A percentile compares a stretch with the other conserved stretches of the same genome.
phyloP scores from a whole-genome alignment of 2,113 vertebrate species.

The Columbina picui region DNA sequence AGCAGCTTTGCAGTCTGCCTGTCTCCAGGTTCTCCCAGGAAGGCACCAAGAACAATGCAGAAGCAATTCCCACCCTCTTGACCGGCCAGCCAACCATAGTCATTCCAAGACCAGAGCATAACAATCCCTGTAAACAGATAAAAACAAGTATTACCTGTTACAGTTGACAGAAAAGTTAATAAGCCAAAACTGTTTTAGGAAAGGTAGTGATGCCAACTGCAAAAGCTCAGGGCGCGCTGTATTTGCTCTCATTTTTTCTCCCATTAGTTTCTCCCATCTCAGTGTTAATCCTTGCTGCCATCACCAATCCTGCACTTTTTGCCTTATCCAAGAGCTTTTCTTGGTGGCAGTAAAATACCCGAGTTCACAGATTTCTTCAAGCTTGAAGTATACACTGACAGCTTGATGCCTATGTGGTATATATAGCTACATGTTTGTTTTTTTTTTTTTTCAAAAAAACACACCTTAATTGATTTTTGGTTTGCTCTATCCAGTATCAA shows the following conservation, averaged over 20 bases:
- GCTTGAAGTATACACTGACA: neutral
- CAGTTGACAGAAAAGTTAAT: neutral
- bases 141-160: neutral
- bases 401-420: neutral
- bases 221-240: neutral
- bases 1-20: fast-evolving
- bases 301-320: neutral
- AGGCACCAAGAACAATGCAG: fast-evolving
- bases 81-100: neutral
- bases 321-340: neutral
- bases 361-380: neutral
- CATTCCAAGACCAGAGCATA: neutral
- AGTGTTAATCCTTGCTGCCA: neutral
- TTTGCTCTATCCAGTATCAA: neutral
- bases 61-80: neutral
- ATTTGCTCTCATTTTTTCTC: neutral
- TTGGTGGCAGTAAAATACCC: neutral
- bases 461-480: neutral
- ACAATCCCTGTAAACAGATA: neutral
- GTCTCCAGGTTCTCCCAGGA: too few species aligned
- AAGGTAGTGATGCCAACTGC: neutral
- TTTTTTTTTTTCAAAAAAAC: neutral
- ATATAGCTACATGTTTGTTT: too few species aligned
- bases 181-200: neutral
- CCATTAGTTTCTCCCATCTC: neutral